These are phyloP conservation scores for Eurois occulta DNA, from an alignment of 2,888 invertebrate species.

Conservation along the genomic window DNA sequence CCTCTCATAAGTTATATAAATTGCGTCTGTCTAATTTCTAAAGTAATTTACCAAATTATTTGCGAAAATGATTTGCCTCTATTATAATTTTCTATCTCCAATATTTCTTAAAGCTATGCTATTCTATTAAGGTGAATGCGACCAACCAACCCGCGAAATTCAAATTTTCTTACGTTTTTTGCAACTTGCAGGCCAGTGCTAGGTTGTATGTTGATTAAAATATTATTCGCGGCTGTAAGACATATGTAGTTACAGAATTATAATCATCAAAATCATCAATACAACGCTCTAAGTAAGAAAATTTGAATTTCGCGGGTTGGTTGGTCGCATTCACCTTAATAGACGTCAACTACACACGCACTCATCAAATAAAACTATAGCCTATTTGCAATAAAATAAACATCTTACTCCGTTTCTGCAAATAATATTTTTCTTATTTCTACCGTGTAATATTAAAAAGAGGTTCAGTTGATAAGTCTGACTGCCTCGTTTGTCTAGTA, in stretches of 20 bases:
- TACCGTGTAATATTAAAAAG: not conserved
- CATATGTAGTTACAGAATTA: too few relatives aligned
- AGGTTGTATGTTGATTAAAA: too few relatives aligned
- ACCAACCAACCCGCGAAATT: too few relatives aligned
- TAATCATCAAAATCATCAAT: too few relatives aligned
- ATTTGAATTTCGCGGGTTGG: too few relatives aligned
- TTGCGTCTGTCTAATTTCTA: constrained; percentile 8
- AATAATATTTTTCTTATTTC: constrained; percentile 13
- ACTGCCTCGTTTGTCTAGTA: not conserved
- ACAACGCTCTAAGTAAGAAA: too few relatives aligned
- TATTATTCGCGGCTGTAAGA: too few relatives aligned
- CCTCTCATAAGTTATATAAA: constrained; percentile 7
- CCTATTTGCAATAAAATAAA: constrained; percentile 26
- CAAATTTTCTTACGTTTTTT: too few relatives aligned
- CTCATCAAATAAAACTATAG: not conserved
- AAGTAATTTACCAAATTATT: constrained; percentile 21
- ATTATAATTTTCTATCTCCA: not conserved
- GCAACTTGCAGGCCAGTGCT: too few relatives aligned
- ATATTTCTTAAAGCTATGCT: not conserved
- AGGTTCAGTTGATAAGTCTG: not conserved
- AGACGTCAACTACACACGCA: constrained; percentile 17
- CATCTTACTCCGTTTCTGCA: not conserved
- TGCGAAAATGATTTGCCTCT: not conserved
- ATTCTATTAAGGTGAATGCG: too few relatives aligned
- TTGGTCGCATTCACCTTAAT: too few relatives aligned